Evolutionary conservation across 1,140 invertebrate species (phyloP).

Genomic region (Lasioglossum albipes): DNA sequence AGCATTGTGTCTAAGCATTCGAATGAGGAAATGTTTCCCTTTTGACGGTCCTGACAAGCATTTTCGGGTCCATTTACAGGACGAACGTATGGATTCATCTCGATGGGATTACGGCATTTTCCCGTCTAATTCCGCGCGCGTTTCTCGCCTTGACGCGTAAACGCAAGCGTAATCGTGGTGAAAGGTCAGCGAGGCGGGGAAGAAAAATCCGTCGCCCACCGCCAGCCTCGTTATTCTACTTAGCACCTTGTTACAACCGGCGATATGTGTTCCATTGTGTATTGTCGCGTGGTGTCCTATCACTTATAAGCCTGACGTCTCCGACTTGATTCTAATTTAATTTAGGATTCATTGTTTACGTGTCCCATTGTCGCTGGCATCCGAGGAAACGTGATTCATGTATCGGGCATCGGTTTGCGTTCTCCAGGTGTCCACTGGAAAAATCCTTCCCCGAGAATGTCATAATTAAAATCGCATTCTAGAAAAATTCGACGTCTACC

Average conservation of each 20-base stretch:
- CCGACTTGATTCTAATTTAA: constrained; percentile 62
- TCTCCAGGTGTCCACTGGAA: neutral
- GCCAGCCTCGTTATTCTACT: constrained; percentile 65
- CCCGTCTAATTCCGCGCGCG: constrained; percentile 36
- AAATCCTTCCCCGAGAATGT: neutral
- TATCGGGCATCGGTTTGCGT: constrained; percentile 25
- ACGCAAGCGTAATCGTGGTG: constrained; percentile 61
- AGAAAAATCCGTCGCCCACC: constrained; percentile 71
- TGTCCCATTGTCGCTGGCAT: constrained; percentile 49
- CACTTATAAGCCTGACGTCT: constrained; percentile 54
- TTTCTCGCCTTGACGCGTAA: constrained; percentile 43
- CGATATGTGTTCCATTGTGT: constrained; percentile 67
- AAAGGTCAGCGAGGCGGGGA: constrained; percentile 69
- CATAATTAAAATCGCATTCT: too few relatives aligned
- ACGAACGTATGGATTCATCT: constrained; percentile 16
- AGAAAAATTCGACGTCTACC: too few relatives aligned
- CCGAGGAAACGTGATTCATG: constrained; percentile 31
- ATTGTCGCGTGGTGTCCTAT: constrained; percentile 59
- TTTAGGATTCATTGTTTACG: constrained; percentile 62
- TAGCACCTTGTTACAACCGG: constrained; percentile 65
- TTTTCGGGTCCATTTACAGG: neutral
- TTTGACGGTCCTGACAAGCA: neutral
- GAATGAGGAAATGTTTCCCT: neutral
- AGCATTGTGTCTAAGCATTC: neutral
- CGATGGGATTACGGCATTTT: constrained; percentile 18